These are phyloP conservation scores for Trachops cirrhosus DNA, from an alignment of 2,797 vertebrate species.

Conservation along the genomic window DNA sequence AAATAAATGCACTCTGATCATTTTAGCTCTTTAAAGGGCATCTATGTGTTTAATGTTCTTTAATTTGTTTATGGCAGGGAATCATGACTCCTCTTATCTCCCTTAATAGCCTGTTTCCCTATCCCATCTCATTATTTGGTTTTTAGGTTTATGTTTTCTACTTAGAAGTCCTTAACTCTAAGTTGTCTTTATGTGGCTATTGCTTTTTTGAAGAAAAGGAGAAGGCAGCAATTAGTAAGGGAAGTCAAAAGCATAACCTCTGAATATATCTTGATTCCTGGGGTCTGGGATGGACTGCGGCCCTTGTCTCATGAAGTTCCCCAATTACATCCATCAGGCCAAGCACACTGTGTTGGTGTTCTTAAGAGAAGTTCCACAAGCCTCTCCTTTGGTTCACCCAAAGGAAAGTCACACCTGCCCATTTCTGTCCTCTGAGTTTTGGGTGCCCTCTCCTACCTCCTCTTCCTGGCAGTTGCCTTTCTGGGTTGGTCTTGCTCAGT, in stretches of 20 bases:
- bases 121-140: not conserved
- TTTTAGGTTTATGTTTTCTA: not conserved
- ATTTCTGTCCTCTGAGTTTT: not conserved
- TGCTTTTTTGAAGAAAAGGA: not conserved
- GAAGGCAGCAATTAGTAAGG: not conserved
- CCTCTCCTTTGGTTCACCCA: not conserved
- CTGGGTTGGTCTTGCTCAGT: not conserved
- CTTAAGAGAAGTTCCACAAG: not conserved
- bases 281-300: not conserved
- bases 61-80: conserved; percentile 87
- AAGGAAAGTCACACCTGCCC: not conserved
- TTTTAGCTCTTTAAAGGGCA: conserved; percentile 83
- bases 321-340: not conserved
- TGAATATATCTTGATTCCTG: not conserved
- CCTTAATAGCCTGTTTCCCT: conserved; percentile 35
- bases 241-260: not conserved
- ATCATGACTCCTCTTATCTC: conserved; percentile 64
- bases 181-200: not conserved
- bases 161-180: not conserved
- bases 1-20: conserved; percentile 89
- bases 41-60: conserved; percentile 88
- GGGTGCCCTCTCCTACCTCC: not conserved
- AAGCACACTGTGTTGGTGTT: not conserved
- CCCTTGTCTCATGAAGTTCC: not conserved
- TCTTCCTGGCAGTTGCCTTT: not conserved